Conservation (phyloP, 35 echinoderm and acorn worm species). For the Stichopus chloronotus region DNA sequence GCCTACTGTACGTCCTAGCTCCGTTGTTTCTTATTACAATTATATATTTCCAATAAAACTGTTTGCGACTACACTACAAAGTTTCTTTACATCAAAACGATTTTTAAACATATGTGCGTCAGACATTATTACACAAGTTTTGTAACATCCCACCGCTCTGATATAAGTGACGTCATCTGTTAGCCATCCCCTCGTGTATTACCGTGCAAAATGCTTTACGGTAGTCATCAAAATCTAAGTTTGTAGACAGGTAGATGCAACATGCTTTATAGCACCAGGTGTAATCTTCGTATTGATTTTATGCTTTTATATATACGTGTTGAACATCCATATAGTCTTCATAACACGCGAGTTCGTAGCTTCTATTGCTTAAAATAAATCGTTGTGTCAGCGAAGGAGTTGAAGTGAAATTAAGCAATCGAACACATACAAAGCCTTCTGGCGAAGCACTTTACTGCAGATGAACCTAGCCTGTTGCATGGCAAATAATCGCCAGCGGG, state of each 20-base stretch:
- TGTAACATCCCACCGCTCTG: too few relatives aligned
- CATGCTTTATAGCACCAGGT: not conserved
- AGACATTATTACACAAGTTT: too few relatives aligned
- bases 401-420: constrained; percentile 15
- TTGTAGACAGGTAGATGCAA: not conserved
- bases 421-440: not conserved
- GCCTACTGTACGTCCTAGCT: too few relatives aligned
- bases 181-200: too few relatives aligned
- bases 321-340: not conserved
- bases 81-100: too few relatives aligned
- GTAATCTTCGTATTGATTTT: not conserved
- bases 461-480: constrained; percentile 15
- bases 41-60: too few relatives aligned
- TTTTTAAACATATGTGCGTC: too few relatives aligned
- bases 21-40: too few relatives aligned
- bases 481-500: not conserved
- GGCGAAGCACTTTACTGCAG: not conserved
- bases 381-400: not conserved
- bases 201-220: too few relatives aligned
- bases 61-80: too few relatives aligned
- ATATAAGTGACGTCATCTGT: too few relatives aligned
- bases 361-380: not conserved
- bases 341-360: constrained; percentile 11
- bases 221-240: too few relatives aligned
- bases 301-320: not conserved